Evolutionary conservation across 2,113 vertebrate genomes (phyloP).

Genomic region (Saguinus imperator): DNA sequence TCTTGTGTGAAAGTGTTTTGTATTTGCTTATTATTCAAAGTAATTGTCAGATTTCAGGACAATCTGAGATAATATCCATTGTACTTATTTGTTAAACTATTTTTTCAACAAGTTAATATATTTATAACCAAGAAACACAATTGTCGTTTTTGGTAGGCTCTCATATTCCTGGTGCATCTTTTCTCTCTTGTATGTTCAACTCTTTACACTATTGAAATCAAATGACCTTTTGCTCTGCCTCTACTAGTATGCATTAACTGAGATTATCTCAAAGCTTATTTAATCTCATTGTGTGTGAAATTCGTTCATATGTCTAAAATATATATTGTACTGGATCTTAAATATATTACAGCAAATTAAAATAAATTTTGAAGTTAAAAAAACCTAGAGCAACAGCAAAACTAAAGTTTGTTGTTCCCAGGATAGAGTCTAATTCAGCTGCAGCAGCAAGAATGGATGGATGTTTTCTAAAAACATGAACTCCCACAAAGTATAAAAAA

Average conservation of each 20-base stretch:
- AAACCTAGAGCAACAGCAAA: slow-evolving; percentile 1
- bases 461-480: slow-evolving; percentile 36
- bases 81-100: slow-evolving; percentile 12
- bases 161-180: background rate
- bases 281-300: background rate
- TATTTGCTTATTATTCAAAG: background rate
- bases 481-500: background rate
- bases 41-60: background rate
- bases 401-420: slow-evolving; percentile 18
- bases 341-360: slow-evolving; percentile 43
- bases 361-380: slow-evolving; percentile 52
- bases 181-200: background rate
- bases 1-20: background rate
- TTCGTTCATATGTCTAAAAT: background rate
- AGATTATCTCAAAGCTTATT: slow-evolving; percentile 22
- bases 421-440: slow-evolving; percentile 25
- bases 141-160: background rate
- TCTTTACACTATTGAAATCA: background rate
- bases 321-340: background rate
- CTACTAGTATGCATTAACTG: rapidly evolving
- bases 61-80: background rate
- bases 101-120: slow-evolving; percentile 48
- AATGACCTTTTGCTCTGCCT: background rate
- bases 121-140: background rate
- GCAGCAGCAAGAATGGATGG: background rate